phyloP scores from a whole-genome alignment of 2,113 vertebrate genomes.

The Genyomyrus donnyi region DNA sequence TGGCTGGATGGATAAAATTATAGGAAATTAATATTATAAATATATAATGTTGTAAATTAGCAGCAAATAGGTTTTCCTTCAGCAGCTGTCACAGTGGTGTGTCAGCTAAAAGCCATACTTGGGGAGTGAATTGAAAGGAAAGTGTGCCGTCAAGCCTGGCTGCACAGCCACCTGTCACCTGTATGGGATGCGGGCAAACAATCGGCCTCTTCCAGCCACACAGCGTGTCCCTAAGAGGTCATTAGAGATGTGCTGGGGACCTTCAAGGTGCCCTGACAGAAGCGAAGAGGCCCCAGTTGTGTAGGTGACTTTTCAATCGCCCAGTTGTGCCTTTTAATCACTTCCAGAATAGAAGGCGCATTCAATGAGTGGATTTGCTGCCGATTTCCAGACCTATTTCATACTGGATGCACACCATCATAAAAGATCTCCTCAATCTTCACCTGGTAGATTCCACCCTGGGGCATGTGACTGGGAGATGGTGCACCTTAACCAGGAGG shows the following conservation, averaged over 20 bases:
- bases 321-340: constrained; percentile 12
- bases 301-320: neutral
- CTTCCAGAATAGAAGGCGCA: neutral
- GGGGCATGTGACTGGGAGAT: neutral
- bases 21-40: constrained; percentile 44
- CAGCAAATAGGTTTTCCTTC: constrained; percentile 43
- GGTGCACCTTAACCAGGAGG: neutral
- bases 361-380: neutral
- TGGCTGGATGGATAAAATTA: neutral
- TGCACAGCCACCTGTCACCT: constrained; percentile 63
- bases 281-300: neutral
- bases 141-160: constrained; percentile 51
- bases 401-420: constrained; percentile 16
- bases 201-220: constrained; percentile 59
- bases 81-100: constrained; percentile 33
- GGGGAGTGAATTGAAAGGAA: constrained; percentile 42
- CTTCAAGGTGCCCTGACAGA: constrained; percentile 33
- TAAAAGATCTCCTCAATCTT: neutral
- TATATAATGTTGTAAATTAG: constrained; percentile 50
- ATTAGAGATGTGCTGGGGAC: constrained; percentile 49
- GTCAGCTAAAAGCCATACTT: constrained; percentile 26
- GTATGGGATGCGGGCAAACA: constrained; percentile 52
- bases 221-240: constrained; percentile 46
- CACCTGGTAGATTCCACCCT: neutral
- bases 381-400: neutral